phyloP scores from a whole-genome alignment of 2,113 vertebrate species.

The Eubucco bourcierii region DNA sequence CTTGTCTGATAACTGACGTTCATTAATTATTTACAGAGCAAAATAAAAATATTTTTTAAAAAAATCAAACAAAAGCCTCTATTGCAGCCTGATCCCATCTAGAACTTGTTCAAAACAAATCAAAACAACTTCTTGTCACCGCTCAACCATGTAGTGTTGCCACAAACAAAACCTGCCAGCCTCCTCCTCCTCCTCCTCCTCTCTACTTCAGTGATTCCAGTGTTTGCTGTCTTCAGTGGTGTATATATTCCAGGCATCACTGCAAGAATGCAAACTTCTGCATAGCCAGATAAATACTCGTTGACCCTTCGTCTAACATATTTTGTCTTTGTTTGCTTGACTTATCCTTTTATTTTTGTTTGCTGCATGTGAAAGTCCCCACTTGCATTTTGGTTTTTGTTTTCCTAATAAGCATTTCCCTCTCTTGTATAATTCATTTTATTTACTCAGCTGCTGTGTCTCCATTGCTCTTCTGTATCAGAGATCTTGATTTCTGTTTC shows the following conservation, averaged over 20 bases:
- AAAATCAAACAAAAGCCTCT: slow-evolving; percentile 87
- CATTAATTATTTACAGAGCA: slow-evolving; percentile 76
- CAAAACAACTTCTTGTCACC: slow-evolving; percentile 60
- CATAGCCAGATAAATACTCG: slow-evolving; percentile 55
- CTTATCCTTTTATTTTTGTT: slow-evolving; percentile 51
- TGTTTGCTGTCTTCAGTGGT: slow-evolving; percentile 65
- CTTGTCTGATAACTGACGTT: slow-evolving; percentile 91
- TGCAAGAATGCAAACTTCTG: slow-evolving; percentile 65
- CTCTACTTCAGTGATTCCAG: slow-evolving; percentile 35
- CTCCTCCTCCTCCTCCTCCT: slow-evolving; percentile 63
- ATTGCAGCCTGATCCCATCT: slow-evolving; percentile 99
- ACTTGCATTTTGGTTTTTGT: slow-evolving; percentile 53
- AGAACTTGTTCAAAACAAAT: slow-evolving; percentile 77
- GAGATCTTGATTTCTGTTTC: slow-evolving; percentile 38
- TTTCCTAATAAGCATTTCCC: slow-evolving; percentile 34
- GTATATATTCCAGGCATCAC: slow-evolving; percentile 56
- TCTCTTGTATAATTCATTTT: neutral
- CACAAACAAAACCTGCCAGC: slow-evolving; percentile 68
- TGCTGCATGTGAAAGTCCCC: slow-evolving; percentile 76
- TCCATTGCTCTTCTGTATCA: slow-evolving; percentile 6
- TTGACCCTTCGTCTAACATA: slow-evolving; percentile 75
- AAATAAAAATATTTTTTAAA: slow-evolving; percentile 7
- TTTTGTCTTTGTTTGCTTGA: slow-evolving; percentile 69
- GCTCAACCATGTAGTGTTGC: slow-evolving; percentile 71
- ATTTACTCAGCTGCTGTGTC: slow-evolving; percentile 32